Evolutionary conservation across 1,140 invertebrate species (phyloP).

Genomic region (Zaprionus nigranus): DNA sequence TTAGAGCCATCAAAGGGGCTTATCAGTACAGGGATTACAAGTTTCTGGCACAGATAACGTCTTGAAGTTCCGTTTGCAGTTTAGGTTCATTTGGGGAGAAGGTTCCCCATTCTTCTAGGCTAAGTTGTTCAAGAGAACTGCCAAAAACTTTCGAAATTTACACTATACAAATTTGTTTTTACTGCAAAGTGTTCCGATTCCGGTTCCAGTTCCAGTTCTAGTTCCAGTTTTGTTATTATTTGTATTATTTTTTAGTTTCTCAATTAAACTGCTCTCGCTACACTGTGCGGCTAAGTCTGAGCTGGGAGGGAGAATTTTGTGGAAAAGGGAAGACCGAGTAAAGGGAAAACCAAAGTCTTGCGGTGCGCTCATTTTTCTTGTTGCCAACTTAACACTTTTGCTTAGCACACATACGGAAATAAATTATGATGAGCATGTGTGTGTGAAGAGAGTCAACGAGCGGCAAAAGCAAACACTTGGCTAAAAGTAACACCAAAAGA

Average conservation of each 20-base stretch:
- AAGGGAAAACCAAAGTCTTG: conserved; percentile 72
- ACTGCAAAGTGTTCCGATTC: background rate
- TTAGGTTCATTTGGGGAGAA: background rate
- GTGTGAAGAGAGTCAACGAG: conserved; percentile 64
- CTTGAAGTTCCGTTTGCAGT: background rate
- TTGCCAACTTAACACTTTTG: conserved; percentile 81
- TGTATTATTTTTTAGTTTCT: background rate
- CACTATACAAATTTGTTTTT: conserved; percentile 12
- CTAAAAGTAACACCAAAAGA: conserved; percentile 32
- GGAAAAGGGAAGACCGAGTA: conserved; percentile 8
- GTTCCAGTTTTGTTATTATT: background rate
- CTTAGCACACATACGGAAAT: conserved; percentile 58
- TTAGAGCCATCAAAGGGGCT: background rate
- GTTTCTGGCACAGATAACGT: background rate
- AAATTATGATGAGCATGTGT: conserved; percentile 45
- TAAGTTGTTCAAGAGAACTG: background rate
- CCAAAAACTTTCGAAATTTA: background rate
- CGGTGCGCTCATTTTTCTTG: conserved; percentile 73
- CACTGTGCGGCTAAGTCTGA: conserved; percentile 34
- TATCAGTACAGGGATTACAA: background rate
- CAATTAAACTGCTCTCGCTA: background rate
- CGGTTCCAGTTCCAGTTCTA: background rate
- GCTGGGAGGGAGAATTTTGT: background rate
- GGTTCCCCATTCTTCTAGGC: background rate
- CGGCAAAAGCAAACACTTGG: conserved; percentile 71